Evolutionary conservation across 2,888 invertebrate species (phyloP), one percentile per base, ranked within the genome.

Genomic region (Liodrosophila aerea): DNA sequence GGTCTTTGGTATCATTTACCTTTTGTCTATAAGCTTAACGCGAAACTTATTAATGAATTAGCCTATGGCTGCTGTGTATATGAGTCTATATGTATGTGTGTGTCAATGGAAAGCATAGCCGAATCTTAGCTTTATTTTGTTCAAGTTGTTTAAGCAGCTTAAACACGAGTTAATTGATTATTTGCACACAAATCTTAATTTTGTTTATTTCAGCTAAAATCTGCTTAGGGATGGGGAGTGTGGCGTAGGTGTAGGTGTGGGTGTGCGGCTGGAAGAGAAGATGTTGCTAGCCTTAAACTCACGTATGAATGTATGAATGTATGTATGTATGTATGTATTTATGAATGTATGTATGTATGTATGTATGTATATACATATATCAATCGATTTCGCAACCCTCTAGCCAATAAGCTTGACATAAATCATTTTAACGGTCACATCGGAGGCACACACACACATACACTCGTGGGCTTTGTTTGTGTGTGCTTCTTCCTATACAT

Each of bases 401-500:
- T 46, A 33, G 31, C 31, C 72, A 54, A 74, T 77, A 81, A 66
- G 69, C 62, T 81, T 77, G 81, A 74, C 77, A 77, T 81, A 77
- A 77, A 81, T 77, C 77, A 77, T 77, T 81, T 81, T 77, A 77
- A 81, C 74, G 64, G 51, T 74, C 22, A 47, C 40, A 37, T 13
- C 39, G n/a, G n/a, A 30, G 46, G 50, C 53, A 43, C 36, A 44
- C 44, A 37, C 9, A 41, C 7, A 40, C 30, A 9, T 9, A 29
- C 11, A 45, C n/a, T 12, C 3, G 27, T 22, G 31, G 7, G 40
- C 33, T 50, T n/a, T n/a, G n/a, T 45, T 37, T 11, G 37, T 54
- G 22, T 59, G 43, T 39, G 46, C 56, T 56, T 74, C 46, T 59
- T 61, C 3, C 44, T 71, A 29, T 62, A 69, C 65, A 65, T 69